These are phyloP conservation scores for Paratrypauchen microcephalus DNA, from an alignment of 2,797 vertebrate species.

Conservation along the genomic window DNA sequence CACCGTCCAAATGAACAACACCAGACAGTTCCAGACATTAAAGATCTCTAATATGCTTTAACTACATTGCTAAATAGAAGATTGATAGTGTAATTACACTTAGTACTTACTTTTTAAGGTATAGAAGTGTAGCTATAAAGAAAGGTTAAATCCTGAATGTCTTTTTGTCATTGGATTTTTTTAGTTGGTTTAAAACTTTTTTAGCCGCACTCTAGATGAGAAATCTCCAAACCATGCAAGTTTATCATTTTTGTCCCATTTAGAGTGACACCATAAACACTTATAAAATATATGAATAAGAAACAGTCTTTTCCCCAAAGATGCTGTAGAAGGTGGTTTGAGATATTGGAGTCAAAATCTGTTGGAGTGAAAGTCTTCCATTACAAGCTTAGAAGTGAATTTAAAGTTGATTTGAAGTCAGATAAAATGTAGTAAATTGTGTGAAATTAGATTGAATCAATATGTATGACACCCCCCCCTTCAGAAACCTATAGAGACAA, in stretches of 20 bases:
- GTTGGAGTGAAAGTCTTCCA: neutral
- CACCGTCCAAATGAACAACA: neutral
- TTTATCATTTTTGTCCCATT: constrained; percentile 17
- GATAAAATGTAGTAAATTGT: too few relatives aligned
- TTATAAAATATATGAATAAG: constrained; percentile 6
- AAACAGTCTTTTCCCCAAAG: neutral
- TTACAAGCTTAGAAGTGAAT: neutral
- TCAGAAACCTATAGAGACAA: neutral
- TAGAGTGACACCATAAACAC: constrained; percentile 9
- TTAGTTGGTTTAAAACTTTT: constrained; percentile 35
- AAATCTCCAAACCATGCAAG: neutral
- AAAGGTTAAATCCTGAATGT: neutral
- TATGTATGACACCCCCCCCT: neutral
- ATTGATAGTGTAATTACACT: neutral
- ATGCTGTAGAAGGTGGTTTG: neutral
- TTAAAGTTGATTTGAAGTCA: too few relatives aligned
- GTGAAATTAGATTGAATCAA: too few relatives aligned
- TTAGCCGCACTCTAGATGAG: constrained; percentile 10
- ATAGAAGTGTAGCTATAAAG: neutral
- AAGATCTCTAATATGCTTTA: neutral
- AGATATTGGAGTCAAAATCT: neutral
- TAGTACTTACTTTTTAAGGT: neutral
- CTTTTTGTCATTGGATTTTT: constrained; percentile 29
- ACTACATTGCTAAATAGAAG: neutral
- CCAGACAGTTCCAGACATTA: constrained; percentile 26